These are phyloP conservation scores for Germaria angustata DNA, from an alignment of 2,888 invertebrate species.

Conservation along the genomic window DNA sequence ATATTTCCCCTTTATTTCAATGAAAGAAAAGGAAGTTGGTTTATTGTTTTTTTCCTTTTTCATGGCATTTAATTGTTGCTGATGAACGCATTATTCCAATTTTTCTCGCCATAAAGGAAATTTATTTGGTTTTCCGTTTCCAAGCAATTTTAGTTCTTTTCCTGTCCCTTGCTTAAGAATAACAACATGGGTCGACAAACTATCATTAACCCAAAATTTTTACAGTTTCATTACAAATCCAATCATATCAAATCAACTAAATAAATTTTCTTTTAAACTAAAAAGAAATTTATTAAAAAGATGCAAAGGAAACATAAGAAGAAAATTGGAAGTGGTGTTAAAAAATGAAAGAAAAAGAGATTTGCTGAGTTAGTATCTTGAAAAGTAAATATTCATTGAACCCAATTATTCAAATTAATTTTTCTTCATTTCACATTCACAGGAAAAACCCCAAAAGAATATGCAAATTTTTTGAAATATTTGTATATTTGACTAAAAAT, in stretches of 20 bases:
- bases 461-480: too few species aligned
- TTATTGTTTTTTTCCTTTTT: too few species aligned
- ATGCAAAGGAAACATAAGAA: neutral
- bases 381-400: neutral
- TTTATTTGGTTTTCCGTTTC: neutral
- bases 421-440: neutral
- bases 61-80: neutral
- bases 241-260: constrained; percentile 25
- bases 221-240: constrained; percentile 6
- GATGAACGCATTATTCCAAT: constrained; percentile 8
- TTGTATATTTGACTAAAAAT: too few species aligned
- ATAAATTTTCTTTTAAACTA: neutral
- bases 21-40: neutral
- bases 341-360: neutral
- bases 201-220: constrained; percentile 20
- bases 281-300: neutral
- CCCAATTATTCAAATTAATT: constrained; percentile 1
- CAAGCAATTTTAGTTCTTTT: neutral
- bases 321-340: too few species aligned
- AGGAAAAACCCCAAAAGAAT: too few species aligned
- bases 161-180: neutral
- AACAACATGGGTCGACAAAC: neutral
- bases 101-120: neutral
- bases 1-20: neutral
- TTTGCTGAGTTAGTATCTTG: neutral